Conservation (phyloP, 2,113 vertebrate species). For the Phaethon lepturus region DNA sequence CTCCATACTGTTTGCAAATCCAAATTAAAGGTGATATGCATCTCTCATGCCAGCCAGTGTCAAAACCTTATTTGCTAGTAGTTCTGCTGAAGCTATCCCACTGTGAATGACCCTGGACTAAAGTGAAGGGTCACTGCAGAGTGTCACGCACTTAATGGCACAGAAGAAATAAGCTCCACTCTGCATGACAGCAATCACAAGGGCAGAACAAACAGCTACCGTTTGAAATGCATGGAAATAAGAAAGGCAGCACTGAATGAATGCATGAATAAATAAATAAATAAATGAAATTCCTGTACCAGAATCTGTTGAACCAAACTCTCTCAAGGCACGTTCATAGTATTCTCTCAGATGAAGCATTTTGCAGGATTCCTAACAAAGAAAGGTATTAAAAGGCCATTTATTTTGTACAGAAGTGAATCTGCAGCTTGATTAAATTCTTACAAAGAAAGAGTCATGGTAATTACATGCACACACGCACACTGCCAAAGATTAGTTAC, state of each 20-base stretch:
- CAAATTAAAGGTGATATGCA: not conserved
- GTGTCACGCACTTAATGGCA: not conserved
- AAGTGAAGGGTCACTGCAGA: not conserved
- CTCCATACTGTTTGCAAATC: not conserved
- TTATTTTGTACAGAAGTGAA: conserved; percentile 11
- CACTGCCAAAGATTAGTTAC: conserved; percentile 7
- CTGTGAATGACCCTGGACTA: not conserved
- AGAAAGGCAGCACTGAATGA: not conserved
- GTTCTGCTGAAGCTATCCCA: not conserved
- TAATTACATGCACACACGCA: not conserved
- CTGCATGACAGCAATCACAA: not conserved
- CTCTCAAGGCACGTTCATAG: conserved; percentile 92
- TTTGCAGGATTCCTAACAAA: conserved; percentile 84
- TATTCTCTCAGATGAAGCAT: conserved; percentile 89
- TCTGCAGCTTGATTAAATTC: conserved; percentile 28
- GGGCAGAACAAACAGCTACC: not conserved
- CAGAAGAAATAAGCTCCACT: not conserved
- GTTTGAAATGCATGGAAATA: not conserved
- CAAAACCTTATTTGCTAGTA: not conserved
- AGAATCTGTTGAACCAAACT: conserved; percentile 87
- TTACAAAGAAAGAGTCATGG: conserved; percentile 33
- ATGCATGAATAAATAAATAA: not conserved
- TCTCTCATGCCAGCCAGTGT: not conserved
- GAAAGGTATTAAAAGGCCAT: conserved; percentile 42
- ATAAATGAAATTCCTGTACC: conserved; percentile 76